A percentile compares a stretch with the other conserved stretches of the same genome.
Evolutionary conservation across 2,797 vertebrate genomes (phyloP).

Genomic region (Acanthis flammea): DNA sequence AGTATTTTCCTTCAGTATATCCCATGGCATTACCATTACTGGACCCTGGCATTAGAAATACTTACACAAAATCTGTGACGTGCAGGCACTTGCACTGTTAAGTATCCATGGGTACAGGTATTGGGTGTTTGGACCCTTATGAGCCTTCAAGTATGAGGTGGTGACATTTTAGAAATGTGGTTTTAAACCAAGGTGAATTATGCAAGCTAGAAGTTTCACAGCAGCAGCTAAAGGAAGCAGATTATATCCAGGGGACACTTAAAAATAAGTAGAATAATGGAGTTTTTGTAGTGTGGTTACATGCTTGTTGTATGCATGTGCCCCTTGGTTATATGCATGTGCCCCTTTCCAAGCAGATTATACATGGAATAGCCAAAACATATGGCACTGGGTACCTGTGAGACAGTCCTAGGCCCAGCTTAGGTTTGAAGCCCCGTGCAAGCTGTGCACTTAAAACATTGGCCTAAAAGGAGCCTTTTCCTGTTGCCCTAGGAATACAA

Average conservation of each 20-base stretch:
- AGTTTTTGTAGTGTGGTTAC: background rate
- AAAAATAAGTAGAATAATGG: background rate
- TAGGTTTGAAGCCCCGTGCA: background rate
- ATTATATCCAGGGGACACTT: background rate
- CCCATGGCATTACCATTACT: background rate
- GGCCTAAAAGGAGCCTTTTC: background rate
- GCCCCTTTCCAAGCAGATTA: background rate
- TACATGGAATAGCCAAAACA: background rate
- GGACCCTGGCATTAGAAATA: background rate
- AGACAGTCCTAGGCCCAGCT: background rate
- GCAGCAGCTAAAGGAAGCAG: background rate
- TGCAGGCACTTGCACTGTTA: background rate
- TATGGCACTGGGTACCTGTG: background rate
- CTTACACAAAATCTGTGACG: background rate
- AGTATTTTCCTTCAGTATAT: conserved; percentile 34
- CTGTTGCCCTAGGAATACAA: background rate
- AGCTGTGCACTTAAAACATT: background rate
- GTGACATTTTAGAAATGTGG: background rate
- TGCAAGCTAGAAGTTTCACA: background rate
- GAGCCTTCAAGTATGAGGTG: background rate
- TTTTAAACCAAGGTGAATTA: background rate
- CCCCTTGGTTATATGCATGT: background rate
- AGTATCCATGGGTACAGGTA: background rate
- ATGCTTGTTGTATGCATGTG: background rate
- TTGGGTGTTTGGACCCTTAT: background rate